Conservation (phyloP, 2,797 vertebrate genomes). For the Psittacula echo region DNA sequence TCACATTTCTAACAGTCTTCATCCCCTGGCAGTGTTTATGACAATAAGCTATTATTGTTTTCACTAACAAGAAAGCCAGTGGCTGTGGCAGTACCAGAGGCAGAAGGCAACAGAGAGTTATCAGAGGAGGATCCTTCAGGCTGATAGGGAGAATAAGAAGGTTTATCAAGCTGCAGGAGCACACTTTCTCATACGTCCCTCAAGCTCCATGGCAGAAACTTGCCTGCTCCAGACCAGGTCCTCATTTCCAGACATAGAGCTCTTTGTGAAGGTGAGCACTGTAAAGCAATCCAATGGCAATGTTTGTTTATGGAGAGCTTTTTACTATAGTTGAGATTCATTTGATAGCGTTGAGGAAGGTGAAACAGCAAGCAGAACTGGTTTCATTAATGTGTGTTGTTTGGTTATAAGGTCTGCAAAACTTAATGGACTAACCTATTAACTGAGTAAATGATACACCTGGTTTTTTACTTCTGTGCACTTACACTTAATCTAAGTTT, state of each 20-base stretch:
- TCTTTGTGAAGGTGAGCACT: conserved; percentile 80
- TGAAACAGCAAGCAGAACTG: not conserved
- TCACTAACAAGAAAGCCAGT: not conserved
- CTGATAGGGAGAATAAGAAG: not conserved
- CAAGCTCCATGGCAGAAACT: conserved; percentile 72
- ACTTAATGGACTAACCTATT: not conserved
- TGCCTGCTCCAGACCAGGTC: conserved; percentile 61
- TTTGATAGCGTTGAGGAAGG: not conserved
- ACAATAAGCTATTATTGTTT: not conserved
- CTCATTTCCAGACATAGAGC: conserved; percentile 73
- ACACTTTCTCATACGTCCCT: not conserved
- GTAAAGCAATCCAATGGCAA: not conserved
- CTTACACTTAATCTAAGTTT: not conserved
- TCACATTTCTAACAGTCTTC: not conserved
- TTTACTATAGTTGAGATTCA: not conserved
- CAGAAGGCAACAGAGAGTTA: not conserved
- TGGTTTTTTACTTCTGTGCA: not conserved
- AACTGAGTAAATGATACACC: not conserved
- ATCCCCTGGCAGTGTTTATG: not conserved
- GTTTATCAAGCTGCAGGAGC: not conserved
- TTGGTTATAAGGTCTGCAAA: not conserved
- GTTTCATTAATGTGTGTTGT: not conserved
- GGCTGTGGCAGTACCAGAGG: not conserved
- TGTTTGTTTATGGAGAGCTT: not conserved
- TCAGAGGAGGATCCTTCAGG: not conserved